Evolutionary conservation across 2,797 vertebrate genomes (phyloP), one percentile per base, ranked within the genome.

Genomic region (Poeciliopsis paucimaculata): DNA sequence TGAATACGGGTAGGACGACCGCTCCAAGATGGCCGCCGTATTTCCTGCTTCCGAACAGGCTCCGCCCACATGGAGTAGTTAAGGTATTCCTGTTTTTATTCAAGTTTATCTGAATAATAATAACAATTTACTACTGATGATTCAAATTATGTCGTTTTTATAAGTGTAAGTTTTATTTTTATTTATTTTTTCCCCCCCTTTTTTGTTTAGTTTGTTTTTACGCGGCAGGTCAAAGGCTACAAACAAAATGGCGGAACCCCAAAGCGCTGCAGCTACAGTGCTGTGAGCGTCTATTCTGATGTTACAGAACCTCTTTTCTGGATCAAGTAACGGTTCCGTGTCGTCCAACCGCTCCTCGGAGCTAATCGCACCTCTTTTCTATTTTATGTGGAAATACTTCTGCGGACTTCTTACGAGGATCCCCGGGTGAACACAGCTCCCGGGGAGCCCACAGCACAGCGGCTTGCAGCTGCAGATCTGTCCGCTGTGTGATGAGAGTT

Each of bases 221-320:
- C 82, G 85, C 90, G 77, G 88, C 88, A 94, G 94, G 87, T 95
- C 75, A 95, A 92, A 95, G 95, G 95, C 94, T 76, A 81, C 55
- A 0, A 71, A 26, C 88, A 96, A 97, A 86, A 97, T 96, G 96
- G 95, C 94, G 28, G 92, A 88, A 31, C 73, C 0, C 60, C 0
- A 0, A 0, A 2, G 0, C 4, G 0, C 15, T 0, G 9, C 5
- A 28, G 26, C 12, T 46, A 46, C 68, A 46, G 12, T 2, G 43
- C 13, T 71, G 39, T 71, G 39, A 71, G 2, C 11, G 20, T 41
- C 64, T 41, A 26, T 26, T 43, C 45, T 68, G 11, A 23, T 41
- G 20, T 26, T 41, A 34, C 16, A 23, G 36, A 41, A 20, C 46
- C 26, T 45, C 26, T 26, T 43, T 43, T 6, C 41, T 71, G 68